Base-by-base conservation (phyloP, 2,113 vertebrate genomes). In the Phyllostomus hastatus region DNA sequence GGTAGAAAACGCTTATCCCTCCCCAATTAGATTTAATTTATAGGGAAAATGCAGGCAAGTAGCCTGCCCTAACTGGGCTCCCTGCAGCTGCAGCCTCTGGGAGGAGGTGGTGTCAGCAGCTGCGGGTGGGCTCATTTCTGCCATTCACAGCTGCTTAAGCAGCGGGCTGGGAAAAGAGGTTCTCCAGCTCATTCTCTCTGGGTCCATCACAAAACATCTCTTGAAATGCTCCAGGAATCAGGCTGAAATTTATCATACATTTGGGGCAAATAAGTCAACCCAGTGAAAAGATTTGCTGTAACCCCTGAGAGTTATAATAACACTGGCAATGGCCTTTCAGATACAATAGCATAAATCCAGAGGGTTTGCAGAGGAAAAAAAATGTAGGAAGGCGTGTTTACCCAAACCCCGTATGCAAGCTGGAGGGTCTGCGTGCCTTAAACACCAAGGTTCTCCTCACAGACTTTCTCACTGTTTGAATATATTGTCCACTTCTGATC, bases 221-320 rank as follows among this genome's bases (percentile, higher is more conserved):
- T 70, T 59, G 31, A 95, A 95, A 76, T 87, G 69, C 90, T 96
- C 41, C 67, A 91, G 82, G 80, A 96, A 93, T 87, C 54, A 75
- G 48, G 33, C 87, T 89, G 33, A 33, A 86, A 91, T 83, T 86
- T 95, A 94, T 91, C 64, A 54, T 33, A 57, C 88, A 26, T 75
- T 54, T 2, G 90, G 92, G 84, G 35, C 82, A 79, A 91, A 89
- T 91, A 86, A 88, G 79, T 95, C 79, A 95, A 76, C 20, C 31
- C 61, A 64, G 64, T 48, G 48, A 93, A 78, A 82, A 93, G 94
- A 88, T 79, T 61, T 78, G 83, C 87, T 82, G 22, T 64, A 81
- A 50, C 67, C 1, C 0, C 41, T 19, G 82, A 78, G 50, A 50
- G 80, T 93, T 76, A 43, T 48, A 91, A 89, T 73, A 31, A 26